A percentile compares a stretch with the other conserved stretches of the same genome.
These are phyloP conservation scores for Zhuqinia jingwanae DNA, from an alignment of 2,888 invertebrate species.

Conservation along the genomic window DNA sequence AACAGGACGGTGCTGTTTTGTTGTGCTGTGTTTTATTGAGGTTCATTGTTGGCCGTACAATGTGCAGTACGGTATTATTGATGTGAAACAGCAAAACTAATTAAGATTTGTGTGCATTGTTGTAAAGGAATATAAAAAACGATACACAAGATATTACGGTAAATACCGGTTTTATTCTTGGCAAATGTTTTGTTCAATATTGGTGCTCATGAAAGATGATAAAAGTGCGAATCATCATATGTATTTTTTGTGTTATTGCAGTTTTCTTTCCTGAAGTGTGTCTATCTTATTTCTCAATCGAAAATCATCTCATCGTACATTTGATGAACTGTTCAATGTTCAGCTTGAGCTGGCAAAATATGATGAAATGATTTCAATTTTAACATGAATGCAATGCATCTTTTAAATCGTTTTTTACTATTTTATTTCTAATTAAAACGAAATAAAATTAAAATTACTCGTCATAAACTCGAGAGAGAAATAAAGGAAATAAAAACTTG, in stretches of 20 bases:
- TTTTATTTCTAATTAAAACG: no score
- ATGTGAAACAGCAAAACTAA: not conserved
- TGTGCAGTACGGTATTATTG: not conserved
- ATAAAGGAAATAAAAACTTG: no score
- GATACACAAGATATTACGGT: slow-evolving; percentile 17
- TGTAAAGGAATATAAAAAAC: not conserved
- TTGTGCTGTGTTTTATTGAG: not conserved
- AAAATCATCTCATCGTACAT: not conserved
- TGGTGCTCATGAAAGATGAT: not conserved
- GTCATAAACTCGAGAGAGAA: no score
- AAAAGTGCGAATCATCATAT: not conserved
- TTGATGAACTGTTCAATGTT: not conserved
- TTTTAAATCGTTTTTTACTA: no score
- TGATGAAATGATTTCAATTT: not conserved
- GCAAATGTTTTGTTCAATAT: not conserved
- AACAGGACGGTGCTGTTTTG: not conserved
- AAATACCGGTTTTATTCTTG: slow-evolving; percentile 49
- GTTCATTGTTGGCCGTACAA: not conserved
- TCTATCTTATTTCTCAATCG: not conserved
- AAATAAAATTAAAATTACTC: no score
- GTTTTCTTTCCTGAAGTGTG: not conserved
- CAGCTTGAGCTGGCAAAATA: not conserved
- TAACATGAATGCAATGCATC: not conserved
- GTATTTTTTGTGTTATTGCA: not conserved
- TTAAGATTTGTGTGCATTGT: slow-evolving; percentile 2